These are phyloP conservation scores for Typhlichthys subterraneus DNA, from an alignment of 2,797 vertebrate genomes.

Conservation along the genomic window DNA sequence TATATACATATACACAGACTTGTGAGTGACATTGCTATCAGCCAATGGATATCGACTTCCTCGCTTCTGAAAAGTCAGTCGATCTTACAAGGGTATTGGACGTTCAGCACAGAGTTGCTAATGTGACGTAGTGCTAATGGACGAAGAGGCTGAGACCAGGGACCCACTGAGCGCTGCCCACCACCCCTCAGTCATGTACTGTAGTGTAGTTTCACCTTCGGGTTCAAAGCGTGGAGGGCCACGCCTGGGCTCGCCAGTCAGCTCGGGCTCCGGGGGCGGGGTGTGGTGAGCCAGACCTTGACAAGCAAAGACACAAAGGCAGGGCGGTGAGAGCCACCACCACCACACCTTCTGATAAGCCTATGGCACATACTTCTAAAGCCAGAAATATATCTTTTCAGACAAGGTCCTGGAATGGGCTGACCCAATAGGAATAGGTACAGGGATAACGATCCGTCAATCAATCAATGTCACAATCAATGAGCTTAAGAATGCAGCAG, in stretches of 20 bases:
- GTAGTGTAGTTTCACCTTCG: constrained; percentile 57
- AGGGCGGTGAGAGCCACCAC: constrained; percentile 11
- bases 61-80: no score
- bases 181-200: no score
- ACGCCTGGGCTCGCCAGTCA: constrained; percentile 13
- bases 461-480: no score
- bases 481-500: no score
- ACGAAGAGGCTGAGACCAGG: no score
- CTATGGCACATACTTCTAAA: constrained; percentile 12
- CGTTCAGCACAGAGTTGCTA: no score
- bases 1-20: no score
- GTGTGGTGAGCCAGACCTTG: constrained; percentile 68
- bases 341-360: constrained; percentile 7
- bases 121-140: no score
- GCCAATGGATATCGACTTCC: no score
- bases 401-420: constrained; percentile 9
- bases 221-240: constrained; percentile 65
- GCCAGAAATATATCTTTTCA: constrained; percentile 8
- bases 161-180: no score
- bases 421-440: background rate
- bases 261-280: constrained; percentile 67
- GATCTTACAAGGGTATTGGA: no score
- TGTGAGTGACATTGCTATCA: no score
- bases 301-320: constrained; percentile 16
- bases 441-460: background rate